A percentile compares a stretch with the other conserved stretches of the same genome.
Evolutionary conservation across 2,113 vertebrate species (phyloP).

Genomic region (Perognathus longimembris): DNA sequence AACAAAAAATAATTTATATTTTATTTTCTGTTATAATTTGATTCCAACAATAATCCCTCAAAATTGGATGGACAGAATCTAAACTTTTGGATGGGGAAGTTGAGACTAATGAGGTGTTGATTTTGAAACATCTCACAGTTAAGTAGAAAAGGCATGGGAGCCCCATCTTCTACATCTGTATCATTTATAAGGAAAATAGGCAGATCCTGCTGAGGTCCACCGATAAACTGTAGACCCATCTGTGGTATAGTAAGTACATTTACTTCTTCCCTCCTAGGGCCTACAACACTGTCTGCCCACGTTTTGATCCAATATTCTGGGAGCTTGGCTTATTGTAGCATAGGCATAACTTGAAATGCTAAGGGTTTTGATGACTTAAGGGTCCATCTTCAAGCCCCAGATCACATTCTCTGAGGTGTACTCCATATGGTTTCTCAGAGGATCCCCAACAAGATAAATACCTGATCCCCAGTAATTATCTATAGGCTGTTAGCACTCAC

Average conservation of each 20-base stretch:
- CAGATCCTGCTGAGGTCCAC: neutral
- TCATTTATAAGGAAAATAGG: neutral
- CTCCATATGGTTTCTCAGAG: neutral
- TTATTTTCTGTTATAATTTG: constrained; percentile 46
- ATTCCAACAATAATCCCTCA: neutral
- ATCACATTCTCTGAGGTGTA: neutral
- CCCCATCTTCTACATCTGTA: neutral
- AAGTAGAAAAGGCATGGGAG: neutral
- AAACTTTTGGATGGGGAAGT: constrained; percentile 2
- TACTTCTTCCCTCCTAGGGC: neutral
- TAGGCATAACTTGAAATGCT: neutral
- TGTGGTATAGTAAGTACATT: neutral
- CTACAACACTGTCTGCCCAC: neutral
- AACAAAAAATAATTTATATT: constrained; percentile 55
- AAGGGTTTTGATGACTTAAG: neutral
- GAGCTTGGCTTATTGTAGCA: neutral
- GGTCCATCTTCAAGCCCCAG: neutral
- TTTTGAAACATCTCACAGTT: constrained; percentile 1
- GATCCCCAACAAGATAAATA: neutral
- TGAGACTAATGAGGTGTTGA: constrained; percentile 17
- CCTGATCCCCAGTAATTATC: neutral
- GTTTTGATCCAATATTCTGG: neutral
- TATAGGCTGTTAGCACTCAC: neutral
- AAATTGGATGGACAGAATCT: neutral
- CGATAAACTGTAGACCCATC: neutral